Base-by-base conservation (phyloP, 37 sponge, comb jelly and placozoan species). In the Chondrilla cf. caribensis region DNA sequence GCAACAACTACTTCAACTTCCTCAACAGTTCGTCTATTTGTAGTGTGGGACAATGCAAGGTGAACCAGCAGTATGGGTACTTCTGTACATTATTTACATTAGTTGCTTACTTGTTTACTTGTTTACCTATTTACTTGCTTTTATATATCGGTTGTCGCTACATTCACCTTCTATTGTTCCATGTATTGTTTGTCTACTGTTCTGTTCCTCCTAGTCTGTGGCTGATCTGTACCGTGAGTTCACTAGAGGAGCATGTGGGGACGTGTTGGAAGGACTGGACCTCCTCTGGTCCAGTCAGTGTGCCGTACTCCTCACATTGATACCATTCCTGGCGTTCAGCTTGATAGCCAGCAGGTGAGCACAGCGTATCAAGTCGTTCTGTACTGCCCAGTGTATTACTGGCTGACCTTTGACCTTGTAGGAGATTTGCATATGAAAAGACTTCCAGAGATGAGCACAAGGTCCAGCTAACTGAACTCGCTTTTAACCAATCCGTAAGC, bases 211-310 rank as follows among this genome's bases (percentile, higher is more conserved):
- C 1, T 5, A 42, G 76, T 15, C 38, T 11, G 76, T 43, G 0
- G 66, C 81, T n/a, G 17, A 15, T 0, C 60, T 65, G 0, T 84
- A 67, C 57, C 44, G 62, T 18, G 60, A 60, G 25, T 86, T 90
- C 40, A 58, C 87, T 44, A 38, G 68, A 38, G 84, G 78, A 39
- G 29, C 84, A 22, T 92, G 93, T 40, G 39, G 29, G 21, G 88
- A 86, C 54, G 66, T 92, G 17, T 73, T 88, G 32, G 79, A 38
- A 0, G 93, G 93, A 0, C 37, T 88, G 54, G 93, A 92, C 77
- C 38, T 92, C 43, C 67, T 81, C 80, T 92, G 93, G 93, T 54
- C 58, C 70, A 54, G 85, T 25, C 68, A 82, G 24, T 44, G 68
- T 51, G 59, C 41, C 36, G 51, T 82, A 40, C 60, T 89, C 18